A percentile compares a stretch with the other conserved stretches of the same genome.
Conservation (phyloP, 2,797 vertebrate species). For the Tympanoctomys barrerae region DNA sequence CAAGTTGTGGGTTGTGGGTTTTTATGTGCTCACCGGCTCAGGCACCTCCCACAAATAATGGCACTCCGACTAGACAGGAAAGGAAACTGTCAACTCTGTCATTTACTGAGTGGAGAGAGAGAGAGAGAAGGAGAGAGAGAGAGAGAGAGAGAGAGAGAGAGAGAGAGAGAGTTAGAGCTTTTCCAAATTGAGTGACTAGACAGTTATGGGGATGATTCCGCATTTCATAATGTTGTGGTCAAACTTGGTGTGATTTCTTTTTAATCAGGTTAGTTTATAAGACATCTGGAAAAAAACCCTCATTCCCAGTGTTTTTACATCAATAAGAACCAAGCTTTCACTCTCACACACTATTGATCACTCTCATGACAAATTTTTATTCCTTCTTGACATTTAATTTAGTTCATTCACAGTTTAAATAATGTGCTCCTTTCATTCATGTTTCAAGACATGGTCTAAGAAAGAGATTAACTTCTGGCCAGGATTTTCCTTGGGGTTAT, state of each 20-base stretch:
- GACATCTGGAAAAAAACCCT: background rate
- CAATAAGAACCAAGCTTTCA: background rate
- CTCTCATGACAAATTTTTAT: slow-evolving; percentile 52
- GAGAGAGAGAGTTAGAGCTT: background rate
- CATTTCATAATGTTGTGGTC: background rate
- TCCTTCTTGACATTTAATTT: slow-evolving; percentile 66
- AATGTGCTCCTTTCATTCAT: background rate
- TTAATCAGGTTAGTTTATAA: background rate
- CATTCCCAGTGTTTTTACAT: background rate
- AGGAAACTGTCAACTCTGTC: slow-evolving; percentile 20
- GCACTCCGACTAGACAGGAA: slow-evolving; percentile 67
- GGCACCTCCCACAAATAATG: slow-evolving; percentile 60
- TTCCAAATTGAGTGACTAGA: slow-evolving; percentile 30
- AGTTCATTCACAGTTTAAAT: background rate
- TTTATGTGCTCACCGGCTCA: background rate
- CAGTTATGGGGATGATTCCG: slow-evolving; percentile 1
- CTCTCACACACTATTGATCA: slow-evolving; percentile 1
- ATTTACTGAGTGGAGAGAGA: slow-evolving; percentile 9
- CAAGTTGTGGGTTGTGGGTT: background rate
- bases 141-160: background rate
- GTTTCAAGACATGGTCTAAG: background rate
- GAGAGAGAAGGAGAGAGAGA: background rate
- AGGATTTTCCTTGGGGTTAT: background rate
- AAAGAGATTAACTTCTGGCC: background rate
- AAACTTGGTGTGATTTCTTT: slow-evolving; percentile 5